phyloP scores from a whole-genome alignment of 92 coral and sea anemone species.

The Umimayanthus kanabou region DNA sequence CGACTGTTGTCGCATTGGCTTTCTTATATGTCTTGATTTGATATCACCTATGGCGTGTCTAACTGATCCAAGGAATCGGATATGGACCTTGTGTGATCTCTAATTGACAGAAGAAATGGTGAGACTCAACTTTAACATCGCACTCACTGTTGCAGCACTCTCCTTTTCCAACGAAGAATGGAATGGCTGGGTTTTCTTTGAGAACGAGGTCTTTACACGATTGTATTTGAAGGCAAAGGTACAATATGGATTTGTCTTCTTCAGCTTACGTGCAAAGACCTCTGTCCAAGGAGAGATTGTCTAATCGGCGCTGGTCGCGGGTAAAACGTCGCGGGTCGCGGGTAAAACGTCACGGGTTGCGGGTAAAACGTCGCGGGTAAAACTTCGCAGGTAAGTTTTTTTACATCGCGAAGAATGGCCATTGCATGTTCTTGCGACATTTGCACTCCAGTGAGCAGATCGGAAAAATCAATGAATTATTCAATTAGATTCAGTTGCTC shows the following conservation, averaged over 20 bases:
- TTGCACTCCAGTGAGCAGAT: too few relatives aligned
- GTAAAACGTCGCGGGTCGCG: too few relatives aligned
- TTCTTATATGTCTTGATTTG: background rate
- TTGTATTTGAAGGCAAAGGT: conserved; percentile 49
- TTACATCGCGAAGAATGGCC: too few relatives aligned
- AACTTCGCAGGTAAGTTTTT: too few relatives aligned
- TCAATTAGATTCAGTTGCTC: too few relatives aligned
- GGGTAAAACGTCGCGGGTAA: too few relatives aligned
- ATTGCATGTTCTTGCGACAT: too few relatives aligned
- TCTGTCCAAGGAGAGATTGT: conserved; percentile 48
- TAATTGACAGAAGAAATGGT: background rate
- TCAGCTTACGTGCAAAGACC: conserved; percentile 32
- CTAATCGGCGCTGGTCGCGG: too few relatives aligned
- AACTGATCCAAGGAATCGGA: background rate
- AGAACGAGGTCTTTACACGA: conserved; percentile 37
- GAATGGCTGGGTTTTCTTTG: conserved; percentile 44
- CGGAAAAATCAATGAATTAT: too few relatives aligned
- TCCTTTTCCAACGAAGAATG: conserved; percentile 44
- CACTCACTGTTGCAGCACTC: conserved; percentile 40
- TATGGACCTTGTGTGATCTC: background rate
- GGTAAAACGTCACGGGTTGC: too few relatives aligned
- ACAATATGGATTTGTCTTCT: conserved; percentile 41
- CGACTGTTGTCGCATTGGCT: background rate
- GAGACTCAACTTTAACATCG: conserved; percentile 36
- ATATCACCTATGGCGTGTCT: background rate